Evolutionary conservation across 2,888 invertebrate species (phyloP).

Genomic region (Rhamphomyia laevipes): DNA sequence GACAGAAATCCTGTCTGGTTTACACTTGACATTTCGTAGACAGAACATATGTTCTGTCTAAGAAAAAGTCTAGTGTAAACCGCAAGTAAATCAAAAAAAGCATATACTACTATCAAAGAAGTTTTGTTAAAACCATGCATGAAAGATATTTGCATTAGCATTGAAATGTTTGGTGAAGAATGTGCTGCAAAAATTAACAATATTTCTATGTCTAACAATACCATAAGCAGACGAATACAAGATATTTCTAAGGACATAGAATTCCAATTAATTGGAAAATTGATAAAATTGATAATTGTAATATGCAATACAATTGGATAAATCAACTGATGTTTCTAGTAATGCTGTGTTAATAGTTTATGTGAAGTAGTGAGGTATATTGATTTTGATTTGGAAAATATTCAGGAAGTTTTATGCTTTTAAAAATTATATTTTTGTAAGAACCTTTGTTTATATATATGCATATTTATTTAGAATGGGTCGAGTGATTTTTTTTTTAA

Average conservation of each 20-base stretch:
- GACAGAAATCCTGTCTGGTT: too few species aligned
- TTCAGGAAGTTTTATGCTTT: conserved; percentile 17
- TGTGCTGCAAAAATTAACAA: background rate
- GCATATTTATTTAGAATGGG: too few species aligned
- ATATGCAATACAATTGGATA: conserved; percentile 2
- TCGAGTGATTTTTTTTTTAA: too few species aligned
- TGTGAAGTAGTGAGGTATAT: conserved; percentile 17
- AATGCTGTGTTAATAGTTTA: conserved; percentile 15
- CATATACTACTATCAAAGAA: too few species aligned
- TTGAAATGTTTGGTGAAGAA: conserved; percentile 1
- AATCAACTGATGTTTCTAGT: conserved; percentile 10
- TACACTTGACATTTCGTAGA: too few species aligned
- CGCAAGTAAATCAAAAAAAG: too few species aligned
- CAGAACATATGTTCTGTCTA: too few species aligned
- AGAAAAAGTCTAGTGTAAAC: too few species aligned
- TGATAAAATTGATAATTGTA: background rate
- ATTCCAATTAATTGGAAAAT: background rate
- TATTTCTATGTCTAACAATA: conserved; percentile 1
- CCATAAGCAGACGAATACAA: background rate
- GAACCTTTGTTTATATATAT: too few species aligned
- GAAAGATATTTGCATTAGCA: conserved; percentile 2
- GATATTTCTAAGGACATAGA: background rate
- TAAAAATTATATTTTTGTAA: conserved; percentile 12
- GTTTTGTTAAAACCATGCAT: conserved; percentile 1
- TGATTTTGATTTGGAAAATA: conserved; percentile 9